Conservation (phyloP, 2,113 vertebrate genomes). For the Cyanoramphus novaezelandiae region DNA sequence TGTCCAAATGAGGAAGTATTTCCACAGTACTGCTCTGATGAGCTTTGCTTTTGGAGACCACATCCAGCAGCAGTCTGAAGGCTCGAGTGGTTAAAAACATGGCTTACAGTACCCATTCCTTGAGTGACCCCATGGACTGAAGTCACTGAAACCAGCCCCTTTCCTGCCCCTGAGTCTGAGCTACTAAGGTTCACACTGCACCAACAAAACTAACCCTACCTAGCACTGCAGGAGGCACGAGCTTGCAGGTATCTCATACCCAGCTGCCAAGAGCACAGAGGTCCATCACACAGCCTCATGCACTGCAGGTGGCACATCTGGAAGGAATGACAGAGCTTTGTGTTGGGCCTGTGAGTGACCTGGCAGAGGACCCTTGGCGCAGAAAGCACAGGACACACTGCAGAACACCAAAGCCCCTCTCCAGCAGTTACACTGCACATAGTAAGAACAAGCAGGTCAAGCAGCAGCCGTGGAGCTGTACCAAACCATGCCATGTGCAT, state of each 20-base stretch:
- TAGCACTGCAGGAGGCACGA: not conserved
- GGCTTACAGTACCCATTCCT: not conserved
- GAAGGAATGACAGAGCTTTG: not conserved
- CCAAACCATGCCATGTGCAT: fast-evolving
- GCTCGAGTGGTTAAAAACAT: not conserved
- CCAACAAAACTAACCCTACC: not conserved
- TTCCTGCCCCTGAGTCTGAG: not conserved
- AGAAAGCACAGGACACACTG: not conserved
- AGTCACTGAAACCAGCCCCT: not conserved
- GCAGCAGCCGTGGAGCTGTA: not conserved
- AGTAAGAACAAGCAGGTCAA: not conserved
- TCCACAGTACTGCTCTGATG: not conserved
- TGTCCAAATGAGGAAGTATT: not conserved
- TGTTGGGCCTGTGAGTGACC: fast-evolving
- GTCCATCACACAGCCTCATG: fast-evolving
- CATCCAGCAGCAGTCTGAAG: not conserved
- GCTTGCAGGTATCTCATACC: not conserved
- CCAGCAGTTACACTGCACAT: fast-evolving
- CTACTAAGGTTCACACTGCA: not conserved
- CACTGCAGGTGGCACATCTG: fast-evolving
- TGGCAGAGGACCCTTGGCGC: not conserved
- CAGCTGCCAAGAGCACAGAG: not conserved
- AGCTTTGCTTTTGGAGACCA: not conserved
- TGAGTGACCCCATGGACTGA: not conserved
- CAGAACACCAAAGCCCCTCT: fast-evolving